Percentiles rank a stretch among this genome's conserved stretches.
Conservation (phyloP, 2,888 invertebrate species). For the Argyresthia albistria region DNA sequence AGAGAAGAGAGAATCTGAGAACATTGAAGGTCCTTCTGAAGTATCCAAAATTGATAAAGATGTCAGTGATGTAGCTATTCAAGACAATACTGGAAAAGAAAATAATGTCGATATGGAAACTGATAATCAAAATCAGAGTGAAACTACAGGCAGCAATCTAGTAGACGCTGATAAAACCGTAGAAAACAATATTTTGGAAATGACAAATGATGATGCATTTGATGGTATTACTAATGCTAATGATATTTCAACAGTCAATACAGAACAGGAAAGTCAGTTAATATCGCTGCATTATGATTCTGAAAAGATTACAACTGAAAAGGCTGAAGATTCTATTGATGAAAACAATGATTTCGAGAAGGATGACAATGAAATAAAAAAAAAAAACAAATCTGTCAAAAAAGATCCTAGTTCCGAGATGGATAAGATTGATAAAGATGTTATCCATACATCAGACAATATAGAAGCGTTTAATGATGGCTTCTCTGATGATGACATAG, state of each 20-base stretch:
- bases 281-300: slow-evolving; percentile 26
- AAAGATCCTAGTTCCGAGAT: too few relatives aligned
- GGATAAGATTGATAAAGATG: too few relatives aligned
- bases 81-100: background rate
- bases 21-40: too few relatives aligned
- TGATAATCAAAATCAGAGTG: background rate
- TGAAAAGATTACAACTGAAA: slow-evolving; percentile 16
- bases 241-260: background rate
- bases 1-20: background rate
- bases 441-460: background rate
- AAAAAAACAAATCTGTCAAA: slow-evolving; percentile 2
- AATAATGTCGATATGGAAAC: background rate
- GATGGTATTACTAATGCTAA: background rate
- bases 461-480: slow-evolving; percentile 12
- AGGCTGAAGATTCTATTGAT: background rate
- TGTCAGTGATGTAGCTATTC: background rate
- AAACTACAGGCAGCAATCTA: background rate
- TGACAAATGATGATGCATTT: background rate
- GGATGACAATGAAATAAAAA: background rate
- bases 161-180: background rate
- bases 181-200: background rate
- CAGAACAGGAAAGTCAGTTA: slow-evolving; percentile 11
- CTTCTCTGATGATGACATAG: slow-evolving; percentile 46
- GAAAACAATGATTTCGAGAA: background rate
- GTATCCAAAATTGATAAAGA: background rate